Evolutionary conservation across 2,888 invertebrate species (phyloP).

Genomic region (Aromia moschata): DNA sequence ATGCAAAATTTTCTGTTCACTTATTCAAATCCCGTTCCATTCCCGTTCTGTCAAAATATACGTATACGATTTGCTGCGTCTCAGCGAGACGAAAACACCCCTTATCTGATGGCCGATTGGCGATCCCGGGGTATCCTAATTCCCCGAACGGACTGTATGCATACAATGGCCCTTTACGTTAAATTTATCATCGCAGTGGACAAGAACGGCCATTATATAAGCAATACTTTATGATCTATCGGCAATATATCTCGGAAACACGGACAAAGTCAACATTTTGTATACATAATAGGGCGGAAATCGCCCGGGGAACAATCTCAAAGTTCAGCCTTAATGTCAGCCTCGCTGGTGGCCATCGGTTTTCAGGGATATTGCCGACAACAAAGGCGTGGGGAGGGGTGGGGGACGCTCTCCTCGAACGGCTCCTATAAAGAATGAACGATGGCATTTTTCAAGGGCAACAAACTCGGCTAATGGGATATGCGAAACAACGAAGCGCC

Average conservation of each 20-base stretch:
- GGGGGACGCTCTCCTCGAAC: too few species aligned
- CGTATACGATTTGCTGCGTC: too few species aligned
- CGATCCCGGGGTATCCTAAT: too few species aligned
- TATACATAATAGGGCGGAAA: slow-evolving; percentile 24
- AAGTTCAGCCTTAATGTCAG: slow-evolving; percentile 23
- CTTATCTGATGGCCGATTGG: too few species aligned
- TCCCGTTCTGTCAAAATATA: too few species aligned
- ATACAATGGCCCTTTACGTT: slow-evolving; percentile 15
- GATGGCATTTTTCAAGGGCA: not conserved
- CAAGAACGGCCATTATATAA: slow-evolving; percentile 13
- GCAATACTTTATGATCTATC: slow-evolving; percentile 20
- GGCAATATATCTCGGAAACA: slow-evolving; percentile 21
- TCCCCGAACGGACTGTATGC: slow-evolving; percentile 10
- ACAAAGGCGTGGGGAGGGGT: slow-evolving; percentile 1
- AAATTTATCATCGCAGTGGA: slow-evolving; percentile 22
- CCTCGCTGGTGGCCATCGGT: slow-evolving; percentile 6
- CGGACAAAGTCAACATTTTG: slow-evolving; percentile 24
- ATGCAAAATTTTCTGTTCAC: too few species aligned
- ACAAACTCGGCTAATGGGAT: not conserved
- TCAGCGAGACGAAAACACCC: too few species aligned
- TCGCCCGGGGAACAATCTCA: slow-evolving; percentile 20
- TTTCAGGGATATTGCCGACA: not conserved
- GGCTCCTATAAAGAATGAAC: not conserved
- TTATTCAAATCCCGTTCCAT: too few species aligned
- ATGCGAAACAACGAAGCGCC: too few species aligned